A percentile compares a stretch with the other conserved stretches of the same genome.
phyloP scores from a whole-genome alignment of 1,140 invertebrate species.

The Heliconius hewitsoni region DNA sequence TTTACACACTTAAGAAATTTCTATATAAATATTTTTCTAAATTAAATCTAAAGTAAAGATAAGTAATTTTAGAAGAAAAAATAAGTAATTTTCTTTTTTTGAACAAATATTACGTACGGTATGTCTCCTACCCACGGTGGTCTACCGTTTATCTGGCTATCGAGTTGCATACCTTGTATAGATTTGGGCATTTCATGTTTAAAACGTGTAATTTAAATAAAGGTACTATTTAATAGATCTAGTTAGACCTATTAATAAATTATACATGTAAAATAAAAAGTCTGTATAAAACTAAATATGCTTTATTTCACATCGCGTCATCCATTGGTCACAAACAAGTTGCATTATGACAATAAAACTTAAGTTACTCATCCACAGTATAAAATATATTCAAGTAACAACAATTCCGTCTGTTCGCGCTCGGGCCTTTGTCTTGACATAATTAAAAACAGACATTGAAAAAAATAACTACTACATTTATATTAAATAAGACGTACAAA shows the following conservation, averaged over 20 bases:
- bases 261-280: slow-evolving; percentile 35
- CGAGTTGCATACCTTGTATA: too few species aligned
- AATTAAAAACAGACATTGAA: neutral
- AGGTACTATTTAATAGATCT: too few species aligned
- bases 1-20: too few species aligned
- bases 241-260: neutral
- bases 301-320: slow-evolving; percentile 79
- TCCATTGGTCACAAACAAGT: slow-evolving; percentile 74
- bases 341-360: slow-evolving; percentile 64
- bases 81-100: too few species aligned
- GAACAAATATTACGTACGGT: too few species aligned
- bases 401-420: slow-evolving; percentile 51
- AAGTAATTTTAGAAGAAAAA: too few species aligned
- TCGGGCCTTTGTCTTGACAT: slow-evolving; percentile 12
- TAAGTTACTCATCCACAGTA: slow-evolving; percentile 61
- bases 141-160: too few species aligned
- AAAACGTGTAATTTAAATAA: too few species aligned
- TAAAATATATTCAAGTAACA: slow-evolving; percentile 77
- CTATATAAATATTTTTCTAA: too few species aligned
- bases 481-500: slow-evolving; percentile 11
- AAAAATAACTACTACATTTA: neutral
- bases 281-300: slow-evolving; percentile 76
- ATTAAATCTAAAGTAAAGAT: too few species aligned
- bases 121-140: too few species aligned
- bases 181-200: too few species aligned